These are phyloP conservation scores for Oophaga sylvatica DNA, from an alignment of 2,797 vertebrate genomes.

Conservation along the genomic window DNA sequence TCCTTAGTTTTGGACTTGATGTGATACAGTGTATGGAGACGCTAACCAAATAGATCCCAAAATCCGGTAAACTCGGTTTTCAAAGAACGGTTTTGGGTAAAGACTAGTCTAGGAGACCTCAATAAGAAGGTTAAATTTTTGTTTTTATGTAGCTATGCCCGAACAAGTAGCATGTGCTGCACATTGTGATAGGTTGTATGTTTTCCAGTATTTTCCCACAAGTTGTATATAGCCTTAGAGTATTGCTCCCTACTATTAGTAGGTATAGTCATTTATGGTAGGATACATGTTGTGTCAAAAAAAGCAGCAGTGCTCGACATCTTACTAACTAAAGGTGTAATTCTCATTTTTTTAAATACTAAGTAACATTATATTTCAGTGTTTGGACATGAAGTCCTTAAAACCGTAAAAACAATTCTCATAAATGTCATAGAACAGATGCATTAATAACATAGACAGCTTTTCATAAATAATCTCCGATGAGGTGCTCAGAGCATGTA, in stretches of 20 bases:
- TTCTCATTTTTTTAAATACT: neutral
- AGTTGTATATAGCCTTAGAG: neutral
- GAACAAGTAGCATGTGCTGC: neutral
- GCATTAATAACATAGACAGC: neutral
- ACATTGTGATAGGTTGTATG: neutral
- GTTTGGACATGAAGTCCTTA: neutral
- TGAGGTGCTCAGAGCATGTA: conserved; percentile 2
- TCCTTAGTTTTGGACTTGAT: neutral
- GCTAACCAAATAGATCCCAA: neutral
- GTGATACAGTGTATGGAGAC: neutral
- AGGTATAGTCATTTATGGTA: neutral
- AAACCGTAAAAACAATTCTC: neutral
- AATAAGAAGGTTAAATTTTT: neutral
- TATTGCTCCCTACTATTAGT: too few relatives aligned
- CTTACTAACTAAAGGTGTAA: neutral
- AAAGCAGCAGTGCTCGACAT: neutral
- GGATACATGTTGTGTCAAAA: neutral
- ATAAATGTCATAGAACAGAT: neutral
- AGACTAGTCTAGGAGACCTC: neutral
- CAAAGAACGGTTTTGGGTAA: neutral
- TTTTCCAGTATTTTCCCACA: neutral
- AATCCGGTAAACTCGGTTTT: too few relatives aligned
- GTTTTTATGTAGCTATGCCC: neutral
- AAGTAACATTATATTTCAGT: too few relatives aligned
- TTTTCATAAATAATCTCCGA: neutral